phyloP scores from a whole-genome alignment of 2,797 vertebrate genomes.

The Ambastaia sidthimunki region DNA sequence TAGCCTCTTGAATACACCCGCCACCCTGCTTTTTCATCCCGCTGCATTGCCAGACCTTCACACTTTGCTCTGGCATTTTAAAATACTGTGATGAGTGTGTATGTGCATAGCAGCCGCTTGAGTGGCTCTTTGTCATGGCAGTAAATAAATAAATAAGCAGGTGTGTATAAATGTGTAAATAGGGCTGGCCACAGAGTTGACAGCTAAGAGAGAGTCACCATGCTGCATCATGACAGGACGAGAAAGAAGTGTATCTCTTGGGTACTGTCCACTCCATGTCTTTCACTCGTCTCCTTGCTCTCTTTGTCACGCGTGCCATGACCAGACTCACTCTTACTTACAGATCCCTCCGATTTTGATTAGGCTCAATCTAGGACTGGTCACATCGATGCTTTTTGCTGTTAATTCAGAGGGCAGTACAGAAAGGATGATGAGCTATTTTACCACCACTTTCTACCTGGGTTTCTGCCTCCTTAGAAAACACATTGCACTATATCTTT shows the following conservation, averaged over 20 bases:
- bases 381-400: slow-evolving; percentile 70
- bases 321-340: slow-evolving; percentile 74
- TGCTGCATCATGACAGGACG: slow-evolving; percentile 51
- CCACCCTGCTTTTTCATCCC: slow-evolving; percentile 61
- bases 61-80: slow-evolving; percentile 61
- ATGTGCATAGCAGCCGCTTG: slow-evolving; percentile 58
- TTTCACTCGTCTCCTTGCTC: slow-evolving; percentile 57
- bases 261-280: slow-evolving; percentile 38
- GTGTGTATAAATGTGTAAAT: slow-evolving; percentile 57
- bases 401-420: slow-evolving; percentile 71
- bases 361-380: slow-evolving; percentile 69
- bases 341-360: slow-evolving; percentile 74
- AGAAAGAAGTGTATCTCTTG: slow-evolving; percentile 36
- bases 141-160: slow-evolving; percentile 82
- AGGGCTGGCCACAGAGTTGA: slow-evolving; percentile 49
- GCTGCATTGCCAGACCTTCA: slow-evolving; percentile 13
- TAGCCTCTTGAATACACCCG: slow-evolving; percentile 84
- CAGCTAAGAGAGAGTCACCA: slow-evolving; percentile 67
- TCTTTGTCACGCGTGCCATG: slow-evolving; percentile 75
- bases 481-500: slow-evolving; percentile 24
- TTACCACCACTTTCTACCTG: slow-evolving; percentile 40
- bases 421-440: slow-evolving; percentile 47
- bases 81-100: slow-evolving; percentile 42
- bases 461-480: slow-evolving; percentile 26
- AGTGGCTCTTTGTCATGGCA: slow-evolving; percentile 76